A percentile compares a stretch with the other conserved stretches of the same genome.
phyloP scores from a whole-genome alignment of 2,888 invertebrate genomes.

The Ptilodon capucinus region DNA sequence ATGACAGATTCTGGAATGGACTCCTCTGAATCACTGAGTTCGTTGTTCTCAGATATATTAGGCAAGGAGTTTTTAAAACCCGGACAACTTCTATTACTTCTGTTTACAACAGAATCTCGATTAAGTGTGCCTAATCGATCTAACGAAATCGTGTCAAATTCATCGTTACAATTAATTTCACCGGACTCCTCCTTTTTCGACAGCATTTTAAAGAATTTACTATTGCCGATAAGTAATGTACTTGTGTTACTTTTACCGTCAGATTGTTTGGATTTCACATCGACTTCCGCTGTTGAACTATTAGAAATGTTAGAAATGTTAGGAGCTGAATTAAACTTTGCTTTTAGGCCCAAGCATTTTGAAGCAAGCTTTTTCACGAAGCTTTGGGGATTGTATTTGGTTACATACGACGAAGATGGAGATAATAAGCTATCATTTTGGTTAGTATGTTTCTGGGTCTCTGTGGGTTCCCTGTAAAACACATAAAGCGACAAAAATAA shows the following conservation, averaged over 20 bases:
- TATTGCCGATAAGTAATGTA: slow-evolving; percentile 72
- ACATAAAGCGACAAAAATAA: slow-evolving; percentile 72
- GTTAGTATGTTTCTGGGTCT: slow-evolving; percentile 77
- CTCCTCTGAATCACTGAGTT: slow-evolving; percentile 64
- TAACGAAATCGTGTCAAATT: slow-evolving; percentile 76
- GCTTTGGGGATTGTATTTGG: slow-evolving; percentile 72
- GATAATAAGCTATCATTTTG: slow-evolving; percentile 67
- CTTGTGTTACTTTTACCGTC: slow-evolving; percentile 60
- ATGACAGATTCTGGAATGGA: slow-evolving; percentile 52
- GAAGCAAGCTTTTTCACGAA: slow-evolving; percentile 81
- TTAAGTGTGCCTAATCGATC: slow-evolving; percentile 71
- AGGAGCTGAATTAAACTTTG: slow-evolving; percentile 78
- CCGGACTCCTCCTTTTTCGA: slow-evolving; percentile 75
- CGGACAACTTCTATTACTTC: slow-evolving; percentile 76
- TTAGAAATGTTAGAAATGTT: slow-evolving; percentile 78
- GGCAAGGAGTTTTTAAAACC: slow-evolving; percentile 76
- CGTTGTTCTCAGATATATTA: slow-evolving; percentile 75
- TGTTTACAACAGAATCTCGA: slow-evolving; percentile 70
- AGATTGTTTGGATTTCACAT: slow-evolving; percentile 55
- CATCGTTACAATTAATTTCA: slow-evolving; percentile 71
- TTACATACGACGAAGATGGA: slow-evolving; percentile 73
- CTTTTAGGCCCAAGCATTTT: slow-evolving; percentile 78
- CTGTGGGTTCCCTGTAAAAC: slow-evolving; percentile 79
- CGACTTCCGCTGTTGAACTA: slow-evolving; percentile 59
- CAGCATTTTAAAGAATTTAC: slow-evolving; percentile 74